Base-by-base conservation (phyloP, 1,140 invertebrate genomes). In the Liolophura sinensis region DNA sequence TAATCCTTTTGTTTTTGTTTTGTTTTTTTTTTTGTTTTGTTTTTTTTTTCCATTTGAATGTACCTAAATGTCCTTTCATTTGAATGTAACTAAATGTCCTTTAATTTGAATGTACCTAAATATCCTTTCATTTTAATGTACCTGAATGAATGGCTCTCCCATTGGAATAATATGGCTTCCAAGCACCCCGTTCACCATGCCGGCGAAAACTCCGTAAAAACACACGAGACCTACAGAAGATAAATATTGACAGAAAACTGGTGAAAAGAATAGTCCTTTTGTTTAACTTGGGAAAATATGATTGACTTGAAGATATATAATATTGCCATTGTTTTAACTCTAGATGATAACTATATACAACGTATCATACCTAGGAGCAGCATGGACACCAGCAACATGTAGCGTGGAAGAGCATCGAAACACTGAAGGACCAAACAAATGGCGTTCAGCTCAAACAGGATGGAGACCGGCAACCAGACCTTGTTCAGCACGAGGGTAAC, bases 121-220 rank as follows among this genome's bases (percentile, higher is more conserved):
- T n/a, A n/a, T n/a, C n/a, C n/a, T n/a, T n/a, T n/a, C n/a, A 40
- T 9, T 9, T 60, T n/a, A 52, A 59, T 56, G 51, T 70, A 78
- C 75, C 71, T 70, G 66, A 0, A 78, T 9, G 25, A 74, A 3
- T 12, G 77, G 75, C 52, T 65, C 22, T 22, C 77, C 77, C 16
- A 69, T 65, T 18, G 77, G 77, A 25, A 78, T 55, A n/a, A 73
- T 56, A 25, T 69, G 25, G 14, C 59, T 54, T 56, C 64, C 62
- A 16, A 76, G 49, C 0, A 67, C 55, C 6, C 62, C 66, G 50
- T 78, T 77, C 24, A 73, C 40, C 14, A 73, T 62, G 16, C 71
- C 70, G 14, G 72, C 71, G 24, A 70, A 63, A 15, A 71, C 64
- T 20, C 71, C 73, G 62, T 77, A 77, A 60, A 78, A n/a, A 46